A percentile compares a stretch with the other conserved stretches of the same genome.
phyloP scores from a whole-genome alignment of 23 tunicate genomes.

The Phallusia fumigata region DNA sequence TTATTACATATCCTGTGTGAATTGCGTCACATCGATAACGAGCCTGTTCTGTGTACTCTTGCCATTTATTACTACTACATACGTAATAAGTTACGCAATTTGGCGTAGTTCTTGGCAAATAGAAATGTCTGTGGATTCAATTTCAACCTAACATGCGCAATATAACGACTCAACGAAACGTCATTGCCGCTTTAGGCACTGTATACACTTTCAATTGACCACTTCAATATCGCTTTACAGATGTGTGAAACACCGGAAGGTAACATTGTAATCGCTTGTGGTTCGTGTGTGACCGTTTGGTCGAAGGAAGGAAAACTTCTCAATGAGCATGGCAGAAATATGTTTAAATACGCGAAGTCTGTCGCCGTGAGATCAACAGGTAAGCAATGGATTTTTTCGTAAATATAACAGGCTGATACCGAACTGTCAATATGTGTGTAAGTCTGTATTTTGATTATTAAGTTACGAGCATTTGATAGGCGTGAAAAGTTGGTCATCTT shows the following conservation, averaged over 20 bases:
- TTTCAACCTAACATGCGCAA: too few species aligned
- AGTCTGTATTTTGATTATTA: too few species aligned
- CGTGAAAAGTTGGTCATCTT: too few species aligned
- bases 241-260: slow-evolving; percentile 67
- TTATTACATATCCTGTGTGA: not conserved
- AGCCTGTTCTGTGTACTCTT: not conserved
- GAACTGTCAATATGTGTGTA: not conserved
- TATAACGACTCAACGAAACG: too few species aligned
- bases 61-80: too few species aligned
- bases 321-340: slow-evolving; percentile 76
- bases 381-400: slow-evolving; percentile 13
- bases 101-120: too few species aligned
- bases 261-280: slow-evolving; percentile 69
- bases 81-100: too few species aligned
- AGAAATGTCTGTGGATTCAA: too few species aligned
- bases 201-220: not conserved
- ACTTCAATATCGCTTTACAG: slow-evolving; percentile 1
- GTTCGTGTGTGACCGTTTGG: slow-evolving; percentile 84
- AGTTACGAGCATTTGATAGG: too few species aligned
- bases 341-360: slow-evolving; percentile 87
- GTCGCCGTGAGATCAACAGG: slow-evolving; percentile 88
- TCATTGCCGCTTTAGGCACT: too few species aligned
- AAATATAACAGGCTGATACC: too few species aligned
- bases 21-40: not conserved
- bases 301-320: slow-evolving; percentile 85